Percentiles rank a stretch among this genome's conserved stretches.
phyloP scores from a whole-genome alignment of 2,797 vertebrate genomes.

The Pelochelys cantorii region DNA sequence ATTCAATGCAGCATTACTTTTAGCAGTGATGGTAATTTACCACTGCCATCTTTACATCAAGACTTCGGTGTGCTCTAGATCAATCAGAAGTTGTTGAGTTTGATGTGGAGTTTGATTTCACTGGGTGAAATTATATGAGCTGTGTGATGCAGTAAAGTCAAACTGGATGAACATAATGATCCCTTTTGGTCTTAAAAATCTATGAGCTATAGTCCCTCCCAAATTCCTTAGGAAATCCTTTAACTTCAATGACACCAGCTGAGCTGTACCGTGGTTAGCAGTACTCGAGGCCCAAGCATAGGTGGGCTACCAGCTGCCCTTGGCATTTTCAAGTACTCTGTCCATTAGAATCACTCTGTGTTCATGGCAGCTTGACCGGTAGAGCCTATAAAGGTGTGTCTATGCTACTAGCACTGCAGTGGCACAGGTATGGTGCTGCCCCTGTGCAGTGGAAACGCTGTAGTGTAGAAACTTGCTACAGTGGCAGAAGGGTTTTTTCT shows the following conservation, averaged over 20 bases:
- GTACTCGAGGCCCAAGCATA: background rate
- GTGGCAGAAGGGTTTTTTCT: background rate
- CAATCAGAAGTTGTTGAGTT: slow-evolving; percentile 25
- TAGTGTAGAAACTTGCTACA: background rate
- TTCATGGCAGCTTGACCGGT: background rate
- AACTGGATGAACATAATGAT: background rate
- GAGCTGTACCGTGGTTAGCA: background rate
- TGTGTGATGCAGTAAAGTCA: background rate
- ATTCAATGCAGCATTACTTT: slow-evolving; percentile 8
- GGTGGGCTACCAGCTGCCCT: background rate
- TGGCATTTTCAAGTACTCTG: background rate
- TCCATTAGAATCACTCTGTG: background rate
- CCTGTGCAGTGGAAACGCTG: accelerated
- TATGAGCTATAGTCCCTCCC: background rate
- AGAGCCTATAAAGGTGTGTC: background rate
- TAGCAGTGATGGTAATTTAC: slow-evolving; percentile 49
- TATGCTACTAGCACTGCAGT: background rate
- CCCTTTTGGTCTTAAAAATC: slow-evolving; percentile 25
- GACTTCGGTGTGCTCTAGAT: slow-evolving; percentile 18
- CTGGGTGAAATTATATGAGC: background rate
- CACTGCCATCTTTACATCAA: slow-evolving; percentile 1
- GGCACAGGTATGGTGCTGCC: background rate
- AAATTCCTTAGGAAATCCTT: background rate
- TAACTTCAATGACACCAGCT: accelerated
- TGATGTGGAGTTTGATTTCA: slow-evolving; percentile 29